A percentile compares a stretch with the other conserved stretches of the same genome.
Conservation (phyloP, 2,113 vertebrate genomes). For the Phaethon lepturus region DNA sequence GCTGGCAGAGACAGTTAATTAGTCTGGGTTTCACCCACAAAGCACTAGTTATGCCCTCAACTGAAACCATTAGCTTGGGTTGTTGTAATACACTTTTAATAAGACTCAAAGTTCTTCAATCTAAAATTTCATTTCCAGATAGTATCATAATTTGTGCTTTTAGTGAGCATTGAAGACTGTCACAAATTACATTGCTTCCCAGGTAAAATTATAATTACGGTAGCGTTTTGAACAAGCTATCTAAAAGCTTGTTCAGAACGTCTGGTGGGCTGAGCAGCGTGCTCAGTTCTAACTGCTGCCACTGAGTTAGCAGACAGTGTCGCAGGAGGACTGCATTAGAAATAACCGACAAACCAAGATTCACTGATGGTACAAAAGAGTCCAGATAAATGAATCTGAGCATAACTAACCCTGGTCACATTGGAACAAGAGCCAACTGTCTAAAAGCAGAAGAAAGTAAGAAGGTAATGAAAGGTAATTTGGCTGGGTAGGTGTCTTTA, state of each 20-base stretch:
- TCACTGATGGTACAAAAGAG: background rate
- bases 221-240: background rate
- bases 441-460: background rate
- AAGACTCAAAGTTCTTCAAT: background rate
- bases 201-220: background rate
- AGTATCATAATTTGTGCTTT: background rate
- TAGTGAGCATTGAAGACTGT: background rate
- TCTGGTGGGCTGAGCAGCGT: background rate
- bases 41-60: background rate
- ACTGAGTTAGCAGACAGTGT: background rate
- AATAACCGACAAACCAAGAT: background rate
- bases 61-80: background rate
- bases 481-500: background rate
- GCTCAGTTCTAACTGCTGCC: background rate
- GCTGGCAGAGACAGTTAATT: slow-evolving; percentile 12
- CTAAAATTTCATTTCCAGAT: background rate
- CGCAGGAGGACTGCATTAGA: background rate
- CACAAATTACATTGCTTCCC: background rate
- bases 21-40: background rate
- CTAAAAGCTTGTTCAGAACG: background rate
- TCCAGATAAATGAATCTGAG: background rate
- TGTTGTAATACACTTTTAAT: background rate
- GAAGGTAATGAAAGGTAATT: background rate
- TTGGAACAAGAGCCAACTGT: background rate
- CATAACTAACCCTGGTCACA: background rate